Evolutionary conservation across 2,113 vertebrate species (phyloP), one percentile per base, ranked within the genome.

Genomic region (Percopsis transmontana): DNA sequence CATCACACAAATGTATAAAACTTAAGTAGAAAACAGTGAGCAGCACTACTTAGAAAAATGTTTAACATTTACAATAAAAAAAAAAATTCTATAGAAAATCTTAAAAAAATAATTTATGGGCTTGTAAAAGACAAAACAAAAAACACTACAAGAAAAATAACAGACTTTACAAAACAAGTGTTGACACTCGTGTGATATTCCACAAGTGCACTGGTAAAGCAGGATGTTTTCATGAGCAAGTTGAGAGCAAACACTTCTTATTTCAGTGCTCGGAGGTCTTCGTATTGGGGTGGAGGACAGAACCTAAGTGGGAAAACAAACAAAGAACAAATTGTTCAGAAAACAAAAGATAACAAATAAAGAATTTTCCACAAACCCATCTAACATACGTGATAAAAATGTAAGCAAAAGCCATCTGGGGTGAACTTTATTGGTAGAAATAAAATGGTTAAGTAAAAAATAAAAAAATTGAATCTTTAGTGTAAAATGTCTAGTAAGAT

Each of bases 251-350:
- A 68, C 67, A 69, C 51, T 63, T 54, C 41, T 72, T 71, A 45
- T 38, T 70, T 89, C 76, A 90, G 68, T 83, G 63, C 70, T 88
- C 76, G 15, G 85, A 83, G 54, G 79, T 86, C 70, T 87, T 88
- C 14, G 79, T 53, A 64, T 82, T 68, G 1, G 70, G 48, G 18
- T 81, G 86, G 24, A 79, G 40, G 21, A 61, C 23, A 4, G 89
- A 76, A 62, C 77, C 91, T 93, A 60, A 1, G 42, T 0, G 6
- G 21, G 38, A 72, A 8, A 81, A 19, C 41, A 15, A 62, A 3
- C 12, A 24, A 23, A 23, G 5, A 33, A 38, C 13, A 56, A 8
- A 16, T 38, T 7, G 14, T n/a, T 14, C 14, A 15, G 12, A 10
- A 51, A 7, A 56, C 24, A 44, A 27, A 33, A 44, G 21, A 19